phyloP scores from a whole-genome alignment of 2,888 invertebrate species.

The Sinelater perroti region DNA sequence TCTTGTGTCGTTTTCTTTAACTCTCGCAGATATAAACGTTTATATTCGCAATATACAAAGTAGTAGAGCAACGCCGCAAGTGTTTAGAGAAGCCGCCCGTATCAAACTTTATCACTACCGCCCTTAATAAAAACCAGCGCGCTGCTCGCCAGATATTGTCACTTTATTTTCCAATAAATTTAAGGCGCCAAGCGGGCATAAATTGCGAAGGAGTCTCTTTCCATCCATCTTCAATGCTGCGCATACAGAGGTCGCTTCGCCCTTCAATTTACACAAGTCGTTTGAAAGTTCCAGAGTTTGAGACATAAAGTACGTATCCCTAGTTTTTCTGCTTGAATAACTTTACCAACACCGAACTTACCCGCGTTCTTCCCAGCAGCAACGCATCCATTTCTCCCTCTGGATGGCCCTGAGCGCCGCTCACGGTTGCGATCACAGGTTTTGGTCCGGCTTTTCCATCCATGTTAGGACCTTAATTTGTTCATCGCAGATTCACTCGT shows the following conservation, averaged over 20 bases:
- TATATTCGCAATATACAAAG: too few relatives aligned
- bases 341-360: constrained; percentile 63
- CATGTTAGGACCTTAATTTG: constrained; percentile 23
- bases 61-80: too few relatives aligned
- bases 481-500: constrained; percentile 2
- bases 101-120: too few relatives aligned
- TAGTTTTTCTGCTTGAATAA: neutral
- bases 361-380: constrained; percentile 79
- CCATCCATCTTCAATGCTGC: neutral
- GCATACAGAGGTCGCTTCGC: constrained; percentile 2
- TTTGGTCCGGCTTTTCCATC: constrained; percentile 61
- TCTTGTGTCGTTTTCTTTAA: too few relatives aligned
- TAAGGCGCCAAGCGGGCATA: too few relatives aligned
- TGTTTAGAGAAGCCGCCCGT: too few relatives aligned
- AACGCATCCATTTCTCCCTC: constrained; percentile 84
- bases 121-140: too few relatives aligned
- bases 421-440: constrained; percentile 69
- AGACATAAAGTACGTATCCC: neutral
- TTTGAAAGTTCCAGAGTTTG: constrained; percentile 2
- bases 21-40: neutral
- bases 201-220: neutral
- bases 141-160: neutral
- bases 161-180: neutral
- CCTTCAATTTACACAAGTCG: neutral
- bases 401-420: constrained; percentile 59